Evolutionary conservation across 2,888 invertebrate genomes (phyloP).

Genomic region (Athalia cordata): DNA sequence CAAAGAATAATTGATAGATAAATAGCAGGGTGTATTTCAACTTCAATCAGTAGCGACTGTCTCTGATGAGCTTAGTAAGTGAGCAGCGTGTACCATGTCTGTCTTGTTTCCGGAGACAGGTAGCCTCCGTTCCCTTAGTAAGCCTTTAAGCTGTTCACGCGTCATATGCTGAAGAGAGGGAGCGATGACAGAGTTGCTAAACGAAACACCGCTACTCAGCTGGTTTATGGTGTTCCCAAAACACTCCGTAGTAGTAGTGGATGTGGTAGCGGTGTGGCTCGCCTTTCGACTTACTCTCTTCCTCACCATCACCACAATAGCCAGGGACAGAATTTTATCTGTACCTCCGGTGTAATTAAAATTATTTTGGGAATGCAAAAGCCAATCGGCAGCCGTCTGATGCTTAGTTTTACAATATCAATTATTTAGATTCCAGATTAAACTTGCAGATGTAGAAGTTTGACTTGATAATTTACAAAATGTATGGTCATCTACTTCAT

Average conservation of each 20-base stretch:
- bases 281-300: slow-evolving; percentile 65
- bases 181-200: slow-evolving; percentile 58
- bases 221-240: slow-evolving; percentile 58
- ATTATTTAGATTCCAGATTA: neutral
- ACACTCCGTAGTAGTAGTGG: slow-evolving; percentile 60
- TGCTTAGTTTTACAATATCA: neutral
- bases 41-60: slow-evolving; percentile 24
- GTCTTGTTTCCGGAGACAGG: slow-evolving; percentile 65
- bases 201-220: slow-evolving; percentile 57
- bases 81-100: slow-evolving; percentile 62
- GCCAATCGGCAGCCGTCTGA: neutral
- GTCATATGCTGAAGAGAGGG: slow-evolving; percentile 63
- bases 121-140: slow-evolving; percentile 66
- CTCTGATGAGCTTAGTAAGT: slow-evolving; percentile 15
- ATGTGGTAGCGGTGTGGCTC: slow-evolving; percentile 58
- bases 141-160: slow-evolving; percentile 65
- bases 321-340: slow-evolving; percentile 45
- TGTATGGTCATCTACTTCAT: neutral
- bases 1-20: neutral
- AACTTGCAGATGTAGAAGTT: neutral
- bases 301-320: slow-evolving; percentile 61
- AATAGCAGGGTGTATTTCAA: slow-evolving; percentile 10
- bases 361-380: slow-evolving; percentile 34
- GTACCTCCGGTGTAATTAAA: slow-evolving; percentile 23
- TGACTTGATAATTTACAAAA: neutral